Percentiles rank a stretch among this genome's conserved stretches.
Evolutionary conservation across 2,113 vertebrate species (phyloP).

Genomic region (Microtus montanus): DNA sequence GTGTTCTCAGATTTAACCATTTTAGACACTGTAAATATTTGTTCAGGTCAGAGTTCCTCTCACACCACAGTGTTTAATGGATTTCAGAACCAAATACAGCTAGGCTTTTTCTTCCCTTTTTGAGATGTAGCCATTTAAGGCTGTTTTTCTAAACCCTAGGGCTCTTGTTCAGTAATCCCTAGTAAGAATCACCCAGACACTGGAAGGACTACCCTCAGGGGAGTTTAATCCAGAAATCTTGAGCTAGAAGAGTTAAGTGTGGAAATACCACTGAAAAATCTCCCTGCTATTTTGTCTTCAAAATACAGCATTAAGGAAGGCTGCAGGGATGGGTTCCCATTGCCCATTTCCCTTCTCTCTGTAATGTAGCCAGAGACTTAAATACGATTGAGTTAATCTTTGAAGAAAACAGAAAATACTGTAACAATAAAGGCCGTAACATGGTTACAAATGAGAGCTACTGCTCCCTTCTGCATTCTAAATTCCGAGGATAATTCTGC

Average conservation of each 20-base stretch:
- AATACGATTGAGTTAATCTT: conserved; percentile 86
- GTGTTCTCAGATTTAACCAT: not conserved
- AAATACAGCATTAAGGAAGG: not conserved
- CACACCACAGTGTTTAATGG: not conserved
- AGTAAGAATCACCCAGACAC: not conserved
- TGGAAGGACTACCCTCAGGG: too few species aligned
- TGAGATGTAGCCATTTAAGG: not conserved
- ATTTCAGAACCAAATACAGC: not conserved
- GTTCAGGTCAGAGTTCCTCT: not conserved
- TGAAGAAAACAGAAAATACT: conserved; percentile 88
- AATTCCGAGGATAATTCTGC: conserved; percentile 89
- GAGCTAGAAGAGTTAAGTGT: not conserved
- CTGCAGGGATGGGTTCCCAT: conserved; percentile 55
- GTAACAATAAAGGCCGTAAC: conserved; percentile 87
- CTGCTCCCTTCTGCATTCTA: conserved; percentile 87
- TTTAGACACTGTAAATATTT: not conserved
- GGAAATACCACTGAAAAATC: not conserved
- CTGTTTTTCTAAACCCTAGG: not conserved
- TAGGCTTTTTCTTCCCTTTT: not conserved
- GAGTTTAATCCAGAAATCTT: not conserved
- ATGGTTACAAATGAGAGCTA: conserved; percentile 88
- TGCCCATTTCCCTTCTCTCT: conserved; percentile 41
- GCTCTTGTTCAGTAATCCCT: not conserved
- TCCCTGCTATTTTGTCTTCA: conserved; percentile 6
- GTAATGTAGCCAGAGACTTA: conserved; percentile 84